Percentiles rank a stretch among this genome's conserved stretches.
phyloP scores from a whole-genome alignment of 2,113 vertebrate genomes.

The Onychostoma macrolepis region DNA sequence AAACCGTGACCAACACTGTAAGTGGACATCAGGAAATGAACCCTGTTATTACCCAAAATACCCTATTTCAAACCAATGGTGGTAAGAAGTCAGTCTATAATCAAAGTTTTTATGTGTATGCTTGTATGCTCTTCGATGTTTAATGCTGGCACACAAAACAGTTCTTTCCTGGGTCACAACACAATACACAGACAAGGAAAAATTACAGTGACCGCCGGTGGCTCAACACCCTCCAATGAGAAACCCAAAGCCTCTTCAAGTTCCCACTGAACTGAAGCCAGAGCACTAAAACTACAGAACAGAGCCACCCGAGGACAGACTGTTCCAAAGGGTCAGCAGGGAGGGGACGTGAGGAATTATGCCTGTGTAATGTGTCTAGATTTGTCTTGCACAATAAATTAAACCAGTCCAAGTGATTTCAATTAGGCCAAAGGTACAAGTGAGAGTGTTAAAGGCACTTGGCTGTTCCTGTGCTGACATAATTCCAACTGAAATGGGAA shows the following conservation, averaged over 20 bases:
- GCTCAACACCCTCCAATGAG: neutral
- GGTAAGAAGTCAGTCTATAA: neutral
- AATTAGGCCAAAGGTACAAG: constrained; percentile 12
- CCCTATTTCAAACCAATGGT: neutral
- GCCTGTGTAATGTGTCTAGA: constrained; percentile 10
- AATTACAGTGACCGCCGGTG: constrained; percentile 5
- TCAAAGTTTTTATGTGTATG: neutral
- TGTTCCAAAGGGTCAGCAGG: constrained; percentile 22
- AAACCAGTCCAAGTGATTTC: constrained; percentile 19
- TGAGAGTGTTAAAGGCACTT: neutral
- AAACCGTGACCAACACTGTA: neutral
- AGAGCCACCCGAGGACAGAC: constrained; percentile 40
- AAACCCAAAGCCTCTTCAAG: constrained; percentile 18
- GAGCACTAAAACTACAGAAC: constrained; percentile 22
- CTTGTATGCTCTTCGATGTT: neutral
- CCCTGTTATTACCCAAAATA: neutral
- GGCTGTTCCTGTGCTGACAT: neutral
- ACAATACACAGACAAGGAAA: constrained; percentile 11
- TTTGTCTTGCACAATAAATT: constrained; percentile 13
- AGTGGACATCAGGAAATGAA: neutral
- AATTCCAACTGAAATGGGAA: neutral
- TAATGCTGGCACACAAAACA: neutral
- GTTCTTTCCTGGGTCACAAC: neutral
- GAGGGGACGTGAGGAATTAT: neutral
- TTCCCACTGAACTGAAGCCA: constrained; percentile 16